A percentile compares a stretch with the other conserved stretches of the same genome.
These are phyloP conservation scores for Serripes groenlandicus DNA, from an alignment of 2,888 invertebrate genomes.

Conservation along the genomic window DNA sequence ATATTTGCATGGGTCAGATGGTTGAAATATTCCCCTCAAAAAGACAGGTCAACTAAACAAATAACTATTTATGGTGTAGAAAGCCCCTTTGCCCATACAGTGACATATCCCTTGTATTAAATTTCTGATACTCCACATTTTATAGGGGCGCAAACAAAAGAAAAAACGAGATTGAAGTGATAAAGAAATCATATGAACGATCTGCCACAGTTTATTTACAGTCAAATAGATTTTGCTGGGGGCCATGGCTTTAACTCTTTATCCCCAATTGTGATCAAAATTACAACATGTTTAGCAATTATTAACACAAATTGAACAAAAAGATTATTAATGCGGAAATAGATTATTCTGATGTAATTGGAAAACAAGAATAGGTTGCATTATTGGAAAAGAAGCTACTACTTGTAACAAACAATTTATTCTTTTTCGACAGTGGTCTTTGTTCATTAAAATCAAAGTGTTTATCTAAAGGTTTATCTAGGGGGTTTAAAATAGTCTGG, in stretches of 20 bases:
- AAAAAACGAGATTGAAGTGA: slow-evolving; percentile 11
- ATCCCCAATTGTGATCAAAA: neutral
- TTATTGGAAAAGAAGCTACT: neutral
- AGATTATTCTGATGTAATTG: neutral
- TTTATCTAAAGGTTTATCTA: too few relatives aligned
- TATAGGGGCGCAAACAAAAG: neutral
- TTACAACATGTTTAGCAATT: too few relatives aligned
- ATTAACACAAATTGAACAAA: too few relatives aligned
- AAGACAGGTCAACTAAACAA: too few relatives aligned
- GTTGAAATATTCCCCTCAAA: too few relatives aligned
- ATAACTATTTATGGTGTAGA: too few relatives aligned
- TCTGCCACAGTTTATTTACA: slow-evolving; percentile 24
- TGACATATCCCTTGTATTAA: neutral
- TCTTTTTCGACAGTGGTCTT: neutral
- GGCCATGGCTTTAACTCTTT: slow-evolving; percentile 3
- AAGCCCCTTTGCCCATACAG: neutral
- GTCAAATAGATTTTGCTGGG: slow-evolving; percentile 21
- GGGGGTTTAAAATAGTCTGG: too few relatives aligned
- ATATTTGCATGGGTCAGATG: too few relatives aligned
- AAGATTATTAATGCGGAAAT: too few relatives aligned
- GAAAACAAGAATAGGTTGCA: neutral
- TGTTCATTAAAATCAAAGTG: too few relatives aligned
- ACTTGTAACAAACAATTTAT: neutral
- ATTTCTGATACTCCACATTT: slow-evolving; percentile 5
- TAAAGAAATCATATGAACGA: slow-evolving; percentile 22